Evolutionary conservation across 1,140 invertebrate species (phyloP).

Genomic region (Gonioctena quinquepunctata): DNA sequence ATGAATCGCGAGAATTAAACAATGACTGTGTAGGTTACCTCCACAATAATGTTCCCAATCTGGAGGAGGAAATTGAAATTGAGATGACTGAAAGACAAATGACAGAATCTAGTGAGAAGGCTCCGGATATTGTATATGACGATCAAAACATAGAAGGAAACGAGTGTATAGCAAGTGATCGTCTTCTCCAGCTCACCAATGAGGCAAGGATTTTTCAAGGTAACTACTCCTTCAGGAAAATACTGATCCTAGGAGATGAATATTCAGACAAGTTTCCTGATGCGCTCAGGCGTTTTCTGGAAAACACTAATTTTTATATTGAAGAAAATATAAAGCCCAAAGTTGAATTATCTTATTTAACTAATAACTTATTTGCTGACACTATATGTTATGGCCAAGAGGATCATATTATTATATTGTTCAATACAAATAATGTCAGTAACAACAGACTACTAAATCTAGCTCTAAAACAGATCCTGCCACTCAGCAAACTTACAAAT

Average conservation of each 20-base stretch:
- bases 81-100: too few species aligned
- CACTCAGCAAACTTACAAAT: not conserved
- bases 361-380: not conserved
- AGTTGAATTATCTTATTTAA: not conserved
- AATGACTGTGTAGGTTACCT: not conserved
- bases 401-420: not conserved
- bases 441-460: not conserved
- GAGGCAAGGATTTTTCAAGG: too few species aligned
- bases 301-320: not conserved
- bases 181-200: too few species aligned
- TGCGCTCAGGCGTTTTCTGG: not conserved
- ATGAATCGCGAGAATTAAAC: not conserved
- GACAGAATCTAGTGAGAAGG: too few species aligned
- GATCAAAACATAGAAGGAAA: too few species aligned
- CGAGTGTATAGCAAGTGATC: too few species aligned
- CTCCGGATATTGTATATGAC: too few species aligned
- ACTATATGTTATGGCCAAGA: not conserved
- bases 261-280: not conserved
- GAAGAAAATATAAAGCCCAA: not conserved
- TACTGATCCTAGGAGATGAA: not conserved
- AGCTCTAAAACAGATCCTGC: not conserved
- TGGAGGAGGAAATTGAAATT: not conserved
- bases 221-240: not conserved
- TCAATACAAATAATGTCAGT: not conserved
- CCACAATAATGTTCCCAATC: not conserved